phyloP scores from a whole-genome alignment of 2,113 vertebrate genomes.

The Apteryx mantelli region DNA sequence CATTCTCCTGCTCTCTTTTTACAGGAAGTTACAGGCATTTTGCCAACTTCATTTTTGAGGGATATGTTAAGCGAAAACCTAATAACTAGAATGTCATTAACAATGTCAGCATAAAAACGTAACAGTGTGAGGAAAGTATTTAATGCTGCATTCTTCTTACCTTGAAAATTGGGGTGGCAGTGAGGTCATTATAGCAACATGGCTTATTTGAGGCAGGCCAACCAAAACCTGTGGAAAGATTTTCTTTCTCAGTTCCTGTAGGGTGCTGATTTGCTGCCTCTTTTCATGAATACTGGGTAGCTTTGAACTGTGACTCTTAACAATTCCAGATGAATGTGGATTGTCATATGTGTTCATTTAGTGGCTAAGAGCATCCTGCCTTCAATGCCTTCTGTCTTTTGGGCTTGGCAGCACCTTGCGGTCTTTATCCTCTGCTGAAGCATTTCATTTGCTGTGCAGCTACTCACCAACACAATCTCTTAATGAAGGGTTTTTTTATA shows the following conservation, averaged over 20 bases:
- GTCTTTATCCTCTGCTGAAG: accelerated
- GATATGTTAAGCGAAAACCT: not conserved
- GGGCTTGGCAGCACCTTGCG: not conserved
- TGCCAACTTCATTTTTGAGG: not conserved
- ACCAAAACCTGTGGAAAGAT: not conserved
- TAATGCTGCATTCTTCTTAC: not conserved
- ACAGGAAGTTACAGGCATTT: not conserved
- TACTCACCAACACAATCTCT: not conserved
- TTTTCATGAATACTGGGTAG: not conserved
- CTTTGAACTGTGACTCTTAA: not conserved
- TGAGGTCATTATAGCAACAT: not conserved
- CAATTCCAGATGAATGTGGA: not conserved
- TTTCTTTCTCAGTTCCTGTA: not conserved
- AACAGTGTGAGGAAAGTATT: not conserved
- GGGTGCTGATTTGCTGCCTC: not conserved
- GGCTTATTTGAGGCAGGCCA: not conserved
- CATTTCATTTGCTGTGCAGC: not conserved
- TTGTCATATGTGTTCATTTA: not conserved
- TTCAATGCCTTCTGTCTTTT: not conserved
- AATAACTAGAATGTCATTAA: not conserved
- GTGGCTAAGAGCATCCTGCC: not conserved
- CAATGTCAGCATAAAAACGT: not conserved
- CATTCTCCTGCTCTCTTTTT: not conserved
- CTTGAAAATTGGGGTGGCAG: not conserved
- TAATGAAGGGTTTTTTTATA: not conserved